These are phyloP conservation scores for Apoda limacodes DNA, from an alignment of 2,888 invertebrate species.

Conservation along the genomic window DNA sequence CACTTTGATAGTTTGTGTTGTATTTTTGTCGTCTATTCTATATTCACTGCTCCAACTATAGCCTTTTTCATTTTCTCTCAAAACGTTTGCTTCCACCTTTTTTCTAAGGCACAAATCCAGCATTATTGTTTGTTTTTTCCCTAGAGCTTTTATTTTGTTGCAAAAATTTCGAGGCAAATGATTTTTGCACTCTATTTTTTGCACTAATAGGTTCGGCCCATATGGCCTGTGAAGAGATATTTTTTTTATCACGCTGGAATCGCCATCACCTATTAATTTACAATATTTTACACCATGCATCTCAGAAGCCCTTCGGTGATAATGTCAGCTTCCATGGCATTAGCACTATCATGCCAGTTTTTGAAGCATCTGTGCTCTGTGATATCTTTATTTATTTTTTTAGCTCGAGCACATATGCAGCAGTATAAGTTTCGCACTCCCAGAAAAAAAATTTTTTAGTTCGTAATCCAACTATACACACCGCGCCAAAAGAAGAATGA, in stretches of 20 bases:
- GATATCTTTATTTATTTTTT: conserved; percentile 6
- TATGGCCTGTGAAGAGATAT: conserved; percentile 4
- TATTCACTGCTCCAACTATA: conserved; percentile 1
- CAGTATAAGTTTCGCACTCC: conserved; percentile 8
- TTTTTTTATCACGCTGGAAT: conserved; percentile 8
- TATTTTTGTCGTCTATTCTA: not conserved
- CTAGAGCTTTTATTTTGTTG: conserved; percentile 7
- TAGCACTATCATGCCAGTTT: conserved; percentile 8
- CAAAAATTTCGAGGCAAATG: conserved; percentile 10
- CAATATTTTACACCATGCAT: no score
- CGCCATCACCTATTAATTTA: conserved; percentile 9
- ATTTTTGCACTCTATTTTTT: conserved; percentile 7
- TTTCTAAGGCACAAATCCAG: conserved; percentile 8
- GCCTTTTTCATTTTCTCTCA: not conserved
- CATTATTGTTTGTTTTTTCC: conserved; percentile 7
- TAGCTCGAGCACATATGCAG: conserved; percentile 8
- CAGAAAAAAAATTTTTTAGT: conserved; percentile 11
- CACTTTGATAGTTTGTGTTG: not conserved
- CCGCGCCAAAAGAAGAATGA: conserved; percentile 8
- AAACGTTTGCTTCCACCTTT: conserved; percentile 4
- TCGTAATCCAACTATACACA: conserved; percentile 8
- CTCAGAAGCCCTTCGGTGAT: not conserved
- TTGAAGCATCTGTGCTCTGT: conserved; percentile 6
- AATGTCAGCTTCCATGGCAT: conserved; percentile 8
- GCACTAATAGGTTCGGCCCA: conserved; percentile 1